These are phyloP conservation scores for Dinocampus coccinellae DNA, from an alignment of 2,888 invertebrate species.

Conservation along the genomic window DNA sequence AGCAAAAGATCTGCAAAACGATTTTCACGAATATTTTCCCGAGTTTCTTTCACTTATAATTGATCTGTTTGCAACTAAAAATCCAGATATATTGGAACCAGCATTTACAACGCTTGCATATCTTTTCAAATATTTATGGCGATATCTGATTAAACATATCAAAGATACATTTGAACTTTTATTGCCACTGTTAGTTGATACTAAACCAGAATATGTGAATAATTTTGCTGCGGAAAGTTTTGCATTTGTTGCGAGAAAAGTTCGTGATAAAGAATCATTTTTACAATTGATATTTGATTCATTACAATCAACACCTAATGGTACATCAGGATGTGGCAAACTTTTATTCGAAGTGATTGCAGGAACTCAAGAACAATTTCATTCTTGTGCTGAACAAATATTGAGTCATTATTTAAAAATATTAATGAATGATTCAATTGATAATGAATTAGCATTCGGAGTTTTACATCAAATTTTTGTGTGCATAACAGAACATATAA, in stretches of 20 bases:
- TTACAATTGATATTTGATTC: constrained; percentile 78
- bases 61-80: constrained; percentile 79
- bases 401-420: constrained; percentile 78
- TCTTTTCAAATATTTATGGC: constrained; percentile 90
- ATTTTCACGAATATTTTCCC: constrained; percentile 90
- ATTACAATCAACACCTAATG: constrained; percentile 77
- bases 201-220: constrained; percentile 86
- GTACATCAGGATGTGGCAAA: constrained; percentile 84
- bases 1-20: constrained; percentile 88
- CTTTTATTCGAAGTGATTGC: constrained; percentile 90
- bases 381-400: constrained; percentile 83
- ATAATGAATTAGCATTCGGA: constrained; percentile 73
- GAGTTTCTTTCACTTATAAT: constrained; percentile 82
- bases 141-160: constrained; percentile 85
- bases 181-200: constrained; percentile 81
- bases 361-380: constrained; percentile 87
- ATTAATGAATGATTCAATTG: constrained; percentile 69
- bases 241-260: constrained; percentile 92
- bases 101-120: constrained; percentile 88
- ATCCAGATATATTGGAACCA: constrained; percentile 89
- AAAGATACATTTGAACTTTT: constrained; percentile 79
- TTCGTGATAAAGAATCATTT: constrained; percentile 83
- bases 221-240: constrained; percentile 97
- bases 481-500: constrained; percentile 76
- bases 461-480: constrained; percentile 77